Evolutionary conservation across 2,113 vertebrate species (phyloP).

Genomic region (Urocolius indicus): DNA sequence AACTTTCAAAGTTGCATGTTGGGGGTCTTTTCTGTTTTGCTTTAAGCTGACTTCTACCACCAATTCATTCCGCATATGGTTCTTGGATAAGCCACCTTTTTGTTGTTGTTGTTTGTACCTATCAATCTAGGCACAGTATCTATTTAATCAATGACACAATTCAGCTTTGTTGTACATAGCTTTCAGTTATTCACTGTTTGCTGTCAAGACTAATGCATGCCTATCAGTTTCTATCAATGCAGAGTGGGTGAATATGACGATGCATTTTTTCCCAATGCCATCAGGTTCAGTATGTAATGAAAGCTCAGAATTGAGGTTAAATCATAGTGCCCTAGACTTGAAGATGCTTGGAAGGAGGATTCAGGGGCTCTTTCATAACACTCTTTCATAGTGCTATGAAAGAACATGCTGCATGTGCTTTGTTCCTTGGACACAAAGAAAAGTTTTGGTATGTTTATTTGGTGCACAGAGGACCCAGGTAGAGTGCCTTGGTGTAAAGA

Average conservation of each 20-base stretch:
- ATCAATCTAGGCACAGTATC: constrained; percentile 18
- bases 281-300: neutral
- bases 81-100: constrained; percentile 38
- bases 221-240: constrained; percentile 52
- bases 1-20: constrained; percentile 14
- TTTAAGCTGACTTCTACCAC: constrained; percentile 19
- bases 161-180: constrained; percentile 39
- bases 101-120: constrained; percentile 3
- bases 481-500: neutral
- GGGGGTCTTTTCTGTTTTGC: neutral
- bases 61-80: neutral
- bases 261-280: constrained; percentile 17
- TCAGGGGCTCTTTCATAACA: neutral
- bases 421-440: neutral
- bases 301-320: neutral
- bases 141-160: constrained; percentile 37
- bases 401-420: neutral
- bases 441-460: neutral
- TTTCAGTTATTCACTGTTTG: constrained; percentile 31
- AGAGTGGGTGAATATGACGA: constrained; percentile 37
- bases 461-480: neutral
- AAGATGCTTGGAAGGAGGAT: neutral
- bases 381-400: neutral
- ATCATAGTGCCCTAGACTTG: neutral
- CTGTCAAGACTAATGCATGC: constrained; percentile 56